Conservation (phyloP, 2,113 vertebrate species). For the Pristiophorus japonicus region DNA sequence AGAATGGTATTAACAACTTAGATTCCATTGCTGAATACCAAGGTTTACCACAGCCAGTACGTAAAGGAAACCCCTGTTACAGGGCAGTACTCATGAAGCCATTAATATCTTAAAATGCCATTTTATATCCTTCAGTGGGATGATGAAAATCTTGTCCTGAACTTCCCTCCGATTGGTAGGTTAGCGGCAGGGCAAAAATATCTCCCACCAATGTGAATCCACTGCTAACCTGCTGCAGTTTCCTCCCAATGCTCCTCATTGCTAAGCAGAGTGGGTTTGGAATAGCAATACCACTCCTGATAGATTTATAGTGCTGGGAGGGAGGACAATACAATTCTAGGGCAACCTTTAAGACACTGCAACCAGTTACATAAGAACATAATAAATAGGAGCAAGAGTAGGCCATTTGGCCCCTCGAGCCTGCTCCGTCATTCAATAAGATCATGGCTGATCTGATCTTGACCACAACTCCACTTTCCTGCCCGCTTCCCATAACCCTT, state of each 20-base stretch:
- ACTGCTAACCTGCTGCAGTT: background rate
- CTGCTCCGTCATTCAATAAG: no score
- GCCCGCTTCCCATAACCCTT: no score
- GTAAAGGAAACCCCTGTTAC: background rate
- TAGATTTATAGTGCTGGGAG: background rate
- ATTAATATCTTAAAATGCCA: background rate
- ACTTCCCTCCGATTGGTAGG: background rate
- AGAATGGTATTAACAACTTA: constrained; percentile 25
- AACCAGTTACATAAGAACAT: no score
- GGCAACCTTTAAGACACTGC: background rate
- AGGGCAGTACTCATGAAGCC: background rate
- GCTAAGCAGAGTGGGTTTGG: background rate
- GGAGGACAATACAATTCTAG: background rate
- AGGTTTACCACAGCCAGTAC: background rate
- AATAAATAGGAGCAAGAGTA: no score
- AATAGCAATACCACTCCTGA: background rate
- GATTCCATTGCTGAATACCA: background rate
- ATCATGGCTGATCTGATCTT: no score
- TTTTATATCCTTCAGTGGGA: background rate
- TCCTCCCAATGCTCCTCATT: background rate
- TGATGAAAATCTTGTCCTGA: background rate
- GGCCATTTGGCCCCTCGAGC: no score
- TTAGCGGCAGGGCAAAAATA: background rate
- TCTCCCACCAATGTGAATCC: background rate
- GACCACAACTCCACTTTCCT: no score